Base-by-base conservation (phyloP, 2,797 vertebrate species). In the Myripristis murdjan region DNA sequence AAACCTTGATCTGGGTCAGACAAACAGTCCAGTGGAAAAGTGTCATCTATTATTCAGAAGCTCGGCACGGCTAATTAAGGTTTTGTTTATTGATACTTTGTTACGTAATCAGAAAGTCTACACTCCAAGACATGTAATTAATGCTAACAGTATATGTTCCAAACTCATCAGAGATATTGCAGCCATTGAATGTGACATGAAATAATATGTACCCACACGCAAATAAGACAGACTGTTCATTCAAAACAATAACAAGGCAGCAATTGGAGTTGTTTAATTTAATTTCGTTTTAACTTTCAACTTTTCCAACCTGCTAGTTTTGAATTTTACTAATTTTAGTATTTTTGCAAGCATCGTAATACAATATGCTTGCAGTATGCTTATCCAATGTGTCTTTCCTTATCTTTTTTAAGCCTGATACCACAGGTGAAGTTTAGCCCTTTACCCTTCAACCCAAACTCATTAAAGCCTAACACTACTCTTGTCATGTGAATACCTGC, bases 41-140 rank as follows among this genome's bases (percentile, higher is more conserved):
- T 72, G 58, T 49, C 6, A 90, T 90, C 37, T 61, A 88, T 92
- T 86, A 91, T 89, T 89, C 66, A 86, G 51, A 64, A 24, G 64
- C 59, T 72, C 68, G 46, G 46, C 55, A 70, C 60, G 70, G 56
- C 62, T 83, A 86, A 87, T 86, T 71, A 79, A 75, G 44, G 58
- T n/a, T 65, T 79, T 86, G 85, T 86, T 87, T 83, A 82, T 83
- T 24, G 70, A 80, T 77, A 75, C 64, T 66, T 43, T 75, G 64
- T 89, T 83, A 82, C 77, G 66, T 70, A 81, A 85, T 43, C 43
- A 64, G 69, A 81, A 82, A 86, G 84, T 44, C 65, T 70, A 68
- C 75, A 80, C 82, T 72, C 64, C 37, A 6, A 61, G 16, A 57
- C n/a, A 64, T 65, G 64, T 77, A 69, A 71, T 3, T 69, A 70